Conservation (phyloP, 2,113 vertebrate species). For the Eurypyga helias region DNA sequence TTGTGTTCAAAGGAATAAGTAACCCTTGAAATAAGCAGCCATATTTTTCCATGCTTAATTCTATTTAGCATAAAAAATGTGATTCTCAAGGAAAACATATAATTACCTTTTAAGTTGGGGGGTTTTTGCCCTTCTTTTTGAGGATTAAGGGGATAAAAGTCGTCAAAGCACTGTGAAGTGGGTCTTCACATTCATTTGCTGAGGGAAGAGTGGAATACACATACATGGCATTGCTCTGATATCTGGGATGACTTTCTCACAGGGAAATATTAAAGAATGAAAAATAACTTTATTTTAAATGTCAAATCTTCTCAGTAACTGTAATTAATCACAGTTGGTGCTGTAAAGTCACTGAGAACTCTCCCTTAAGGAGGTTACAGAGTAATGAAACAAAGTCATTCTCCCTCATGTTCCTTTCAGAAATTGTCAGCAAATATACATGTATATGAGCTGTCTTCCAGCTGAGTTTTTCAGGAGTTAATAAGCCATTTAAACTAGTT, state of each 20-base stretch:
- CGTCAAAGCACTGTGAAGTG: not conserved
- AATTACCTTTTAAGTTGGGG: not conserved
- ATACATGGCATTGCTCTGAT: not conserved
- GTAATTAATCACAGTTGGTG: conserved; percentile 47
- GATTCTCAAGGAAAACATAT: not conserved
- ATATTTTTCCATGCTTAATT: not conserved
- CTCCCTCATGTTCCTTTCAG: conserved; percentile 8
- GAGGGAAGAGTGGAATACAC: not conserved
- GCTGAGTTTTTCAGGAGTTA: conserved; percentile 12
- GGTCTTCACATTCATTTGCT: not conserved
- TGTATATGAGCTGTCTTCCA: conserved; percentile 4
- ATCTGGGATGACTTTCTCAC: not conserved
- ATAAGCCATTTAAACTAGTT: conserved; percentile 28
- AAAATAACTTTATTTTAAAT: conserved; percentile 41
- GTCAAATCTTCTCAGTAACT: conserved; percentile 25
- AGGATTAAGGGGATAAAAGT: not conserved
- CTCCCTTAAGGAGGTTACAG: conserved; percentile 43
- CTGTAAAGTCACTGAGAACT: conserved; percentile 17
- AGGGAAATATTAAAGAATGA: not conserved
- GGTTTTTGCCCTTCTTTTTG: not conserved
- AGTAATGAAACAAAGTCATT: conserved; percentile 57
- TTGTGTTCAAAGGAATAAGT: not conserved
- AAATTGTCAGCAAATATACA: not conserved
- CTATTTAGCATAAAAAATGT: not conserved
- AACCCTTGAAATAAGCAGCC: not conserved